Evolutionary conservation across 2,797 vertebrate genomes (phyloP), one percentile per base, ranked within the genome.

Genomic region (Graptemys geographica): DNA sequence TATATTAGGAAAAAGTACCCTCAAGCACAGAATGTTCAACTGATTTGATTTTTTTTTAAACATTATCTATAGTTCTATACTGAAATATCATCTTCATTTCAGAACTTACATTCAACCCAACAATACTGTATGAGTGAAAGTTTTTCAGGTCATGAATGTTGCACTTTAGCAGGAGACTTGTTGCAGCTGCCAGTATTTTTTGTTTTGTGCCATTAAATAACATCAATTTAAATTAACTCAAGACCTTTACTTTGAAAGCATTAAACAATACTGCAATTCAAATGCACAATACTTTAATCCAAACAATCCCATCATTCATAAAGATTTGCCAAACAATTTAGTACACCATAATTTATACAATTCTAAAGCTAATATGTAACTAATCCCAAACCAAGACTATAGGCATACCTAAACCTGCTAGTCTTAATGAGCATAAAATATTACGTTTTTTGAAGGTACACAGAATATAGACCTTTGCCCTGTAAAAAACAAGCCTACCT

Each of bases 401-500:
- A 85, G 65, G n/a, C 56, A 49, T 41, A 44, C 1, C 72, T 56
- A 37, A 55, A 59, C 11, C 51, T 33, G 23, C 11, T 76, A 62
- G 25, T 41, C 56, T n/a, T 79, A 52, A 65, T 8, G 25, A 69
- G 28, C 47, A 80, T n/a, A 56, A 53, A 74, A 52, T 15, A 74
- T 11, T 85, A 47, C 11, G 3, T 49, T 28, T 49, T 76, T 78
- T 16, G 33, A 13, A 27, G 19, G 82, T n/a, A 62, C 3, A 69
- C 53, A 92, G 1, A 72, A 41, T 69, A 37, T 4, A 81, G n/a
- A 91, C 21, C 19, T 79, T n/a, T 51, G 44, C n/a, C 59, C 76
- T 33, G 4, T 27, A 49, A 52, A 81, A 59, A 28, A 57, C 53
- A 81, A 47, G 8, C 15, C 78, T 95, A 98, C 98, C 98, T 98